Conservation (phyloP, 2,797 vertebrate genomes). For the Bradypus variegatus region DNA sequence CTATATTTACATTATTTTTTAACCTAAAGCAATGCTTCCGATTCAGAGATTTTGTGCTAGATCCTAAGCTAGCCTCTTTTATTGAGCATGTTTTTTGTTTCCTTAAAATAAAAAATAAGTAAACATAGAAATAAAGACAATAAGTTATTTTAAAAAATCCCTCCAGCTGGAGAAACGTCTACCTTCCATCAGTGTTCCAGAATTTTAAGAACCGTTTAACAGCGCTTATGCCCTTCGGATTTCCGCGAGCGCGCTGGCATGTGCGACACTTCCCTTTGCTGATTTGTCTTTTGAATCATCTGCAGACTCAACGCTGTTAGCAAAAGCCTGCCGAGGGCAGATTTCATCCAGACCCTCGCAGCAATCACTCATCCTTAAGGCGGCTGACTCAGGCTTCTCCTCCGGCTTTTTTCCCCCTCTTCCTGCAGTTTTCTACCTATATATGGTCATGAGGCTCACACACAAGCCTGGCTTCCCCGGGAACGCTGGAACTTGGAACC, state of each 20-base stretch:
- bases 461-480: not conserved
- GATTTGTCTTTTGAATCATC: constrained; percentile 13
- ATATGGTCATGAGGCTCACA: constrained; percentile 54
- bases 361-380: not conserved
- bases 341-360: not conserved
- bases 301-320: not conserved
- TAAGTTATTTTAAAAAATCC: not conserved
- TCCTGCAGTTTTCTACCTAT: constrained; percentile 53
- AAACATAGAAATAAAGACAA: not conserved
- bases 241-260: not conserved
- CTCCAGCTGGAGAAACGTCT: not conserved
- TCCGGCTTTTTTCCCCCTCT: not conserved
- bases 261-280: constrained; percentile 11
- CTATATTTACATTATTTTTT: not conserved
- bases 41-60: not conserved
- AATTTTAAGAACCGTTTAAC: not conserved
- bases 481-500: constrained; percentile 41
- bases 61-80: not conserved
- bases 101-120: not conserved
- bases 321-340: not conserved
- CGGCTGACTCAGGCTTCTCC: constrained; percentile 43
- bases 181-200: not conserved
- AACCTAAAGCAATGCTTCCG: not conserved
- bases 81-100: not conserved
- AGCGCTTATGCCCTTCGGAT: not conserved